Base-by-base conservation (phyloP, 2,888 invertebrate species). In the Isotomurus palustris region DNA sequence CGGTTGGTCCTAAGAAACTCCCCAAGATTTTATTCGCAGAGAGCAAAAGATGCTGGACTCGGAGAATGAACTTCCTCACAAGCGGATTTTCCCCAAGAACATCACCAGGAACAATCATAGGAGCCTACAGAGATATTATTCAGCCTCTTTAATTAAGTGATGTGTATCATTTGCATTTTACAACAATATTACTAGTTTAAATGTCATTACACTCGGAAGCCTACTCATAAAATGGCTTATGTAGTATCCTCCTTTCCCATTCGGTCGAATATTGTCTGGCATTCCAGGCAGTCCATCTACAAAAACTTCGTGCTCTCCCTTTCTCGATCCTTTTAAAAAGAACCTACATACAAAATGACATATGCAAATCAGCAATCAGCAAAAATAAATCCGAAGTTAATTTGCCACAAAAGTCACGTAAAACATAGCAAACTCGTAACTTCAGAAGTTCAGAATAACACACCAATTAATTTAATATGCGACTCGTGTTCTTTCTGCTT, bases 281-380 rank as follows among this genome's bases (percentile, higher is more conserved):
- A 81, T 60, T 52, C 84, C 91, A 73, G 91, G 90, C 73, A 91
- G 76, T 36, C 89, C 88, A 69, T 91, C 86, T 3, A 85, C 77
- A 72, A 95, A 91, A 2, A 88, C 78, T 73, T 93, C 92, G 3
- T 79, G 76, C 64, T 82, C 78, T n/a, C 92, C 93, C 68, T 84
- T 82, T 70, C 88, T 88, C 0, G 84, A 78, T 3, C 95, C 95
- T 72, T 83, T 84, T 10, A 96, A 73, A 73, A 89, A 81, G 74
- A 89, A 88, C 72, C 78, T 78, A 67, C 14, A 21, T 22, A 49
- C n/a, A n/a, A n/a, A n/a, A n/a, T n/a, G n/a, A n/a, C n/a, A n/a
- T 40, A 32, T 10, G 32, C 32, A 32, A 10, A 32, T 32, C 12
- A 10, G 8, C 17, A 40, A 40, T 48, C 29, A 28, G 19, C 8